A percentile compares a stretch with the other conserved stretches of the same genome.
These are phyloP conservation scores for Drosophila bocki DNA, from an alignment of 1,140 invertebrate genomes.

Conservation along the genomic window DNA sequence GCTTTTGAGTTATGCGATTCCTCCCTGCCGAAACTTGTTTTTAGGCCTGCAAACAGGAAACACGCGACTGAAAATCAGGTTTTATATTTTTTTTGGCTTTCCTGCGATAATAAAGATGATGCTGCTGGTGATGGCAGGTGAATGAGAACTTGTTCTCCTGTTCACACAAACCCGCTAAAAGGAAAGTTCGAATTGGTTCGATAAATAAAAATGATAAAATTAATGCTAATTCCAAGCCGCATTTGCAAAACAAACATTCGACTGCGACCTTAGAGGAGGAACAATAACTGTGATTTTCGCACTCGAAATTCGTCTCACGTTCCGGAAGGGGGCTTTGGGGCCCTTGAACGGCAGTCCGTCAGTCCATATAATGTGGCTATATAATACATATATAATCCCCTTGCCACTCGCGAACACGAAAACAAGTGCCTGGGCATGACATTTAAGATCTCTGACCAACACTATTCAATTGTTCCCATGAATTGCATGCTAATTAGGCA, in stretches of 20 bases:
- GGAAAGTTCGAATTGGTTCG: conserved; percentile 43
- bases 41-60: conserved; percentile 66
- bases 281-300: conserved; percentile 35
- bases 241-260: conserved; percentile 57
- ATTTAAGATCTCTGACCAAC: conserved; percentile 65
- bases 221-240: conserved; percentile 38
- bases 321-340: conserved; percentile 29
- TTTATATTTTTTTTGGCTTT: conserved; percentile 18
- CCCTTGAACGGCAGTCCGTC: conserved; percentile 43
- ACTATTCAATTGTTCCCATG: conserved; percentile 70
- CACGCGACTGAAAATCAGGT: conserved; percentile 69
- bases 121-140: conserved; percentile 28
- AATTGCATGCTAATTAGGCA: conserved; percentile 76
- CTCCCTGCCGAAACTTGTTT: conserved; percentile 55
- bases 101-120: conserved; percentile 23
- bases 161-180: conserved; percentile 49
- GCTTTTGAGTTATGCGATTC: conserved; percentile 61
- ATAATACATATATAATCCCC: conserved; percentile 30
- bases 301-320: conserved; percentile 53
- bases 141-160: conserved; percentile 66
- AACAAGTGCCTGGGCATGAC: conserved; percentile 63
- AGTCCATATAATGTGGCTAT: conserved; percentile 29
- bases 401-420: conserved; percentile 5
- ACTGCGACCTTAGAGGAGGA: conserved; percentile 58
- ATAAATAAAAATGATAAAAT: conserved; percentile 41